These are phyloP conservation scores for Piscicola geometra DNA, from an alignment of 2,888 invertebrate species.

Conservation along the genomic window DNA sequence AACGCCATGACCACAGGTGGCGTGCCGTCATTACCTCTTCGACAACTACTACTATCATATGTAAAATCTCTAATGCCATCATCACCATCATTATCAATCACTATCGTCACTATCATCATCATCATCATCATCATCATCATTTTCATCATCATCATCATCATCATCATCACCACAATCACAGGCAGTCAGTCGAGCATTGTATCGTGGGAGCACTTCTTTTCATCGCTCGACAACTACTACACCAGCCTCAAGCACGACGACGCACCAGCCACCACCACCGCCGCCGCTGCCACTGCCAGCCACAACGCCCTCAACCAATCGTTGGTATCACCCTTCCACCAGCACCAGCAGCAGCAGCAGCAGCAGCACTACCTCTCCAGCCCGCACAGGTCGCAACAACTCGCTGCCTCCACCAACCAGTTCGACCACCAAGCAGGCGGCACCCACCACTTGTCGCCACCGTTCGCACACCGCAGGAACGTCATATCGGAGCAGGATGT, in stretches of 20 bases:
- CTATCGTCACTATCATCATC: background rate
- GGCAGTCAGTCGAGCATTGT: conserved; percentile 59
- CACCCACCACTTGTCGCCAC: conserved; percentile 58
- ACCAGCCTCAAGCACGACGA: conserved; percentile 58
- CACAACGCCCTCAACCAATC: background rate
- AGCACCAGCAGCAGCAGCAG: background rate
- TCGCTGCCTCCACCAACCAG: background rate
- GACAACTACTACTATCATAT: too few species aligned
- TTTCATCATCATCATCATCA: too few species aligned
- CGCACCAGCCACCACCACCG: conserved; percentile 43
- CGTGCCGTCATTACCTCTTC: too few species aligned
- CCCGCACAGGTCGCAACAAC: background rate
- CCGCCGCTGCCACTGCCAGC: too few species aligned
- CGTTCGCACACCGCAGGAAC: conserved; percentile 48
- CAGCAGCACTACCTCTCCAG: background rate
- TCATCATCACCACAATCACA: conserved; percentile 42
- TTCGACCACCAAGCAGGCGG: background rate
- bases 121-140: background rate
- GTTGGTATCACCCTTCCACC: background rate
- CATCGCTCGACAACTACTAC: conserved; percentile 65
- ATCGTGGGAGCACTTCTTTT: conserved; percentile 80
- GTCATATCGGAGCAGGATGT: conserved; percentile 73
- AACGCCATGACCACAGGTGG: conserved; percentile 57
- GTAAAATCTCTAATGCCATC: too few species aligned
- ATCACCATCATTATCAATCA: background rate